Conservation (phyloP, 1,140 invertebrate species). For the Diorhabda elongata region DNA sequence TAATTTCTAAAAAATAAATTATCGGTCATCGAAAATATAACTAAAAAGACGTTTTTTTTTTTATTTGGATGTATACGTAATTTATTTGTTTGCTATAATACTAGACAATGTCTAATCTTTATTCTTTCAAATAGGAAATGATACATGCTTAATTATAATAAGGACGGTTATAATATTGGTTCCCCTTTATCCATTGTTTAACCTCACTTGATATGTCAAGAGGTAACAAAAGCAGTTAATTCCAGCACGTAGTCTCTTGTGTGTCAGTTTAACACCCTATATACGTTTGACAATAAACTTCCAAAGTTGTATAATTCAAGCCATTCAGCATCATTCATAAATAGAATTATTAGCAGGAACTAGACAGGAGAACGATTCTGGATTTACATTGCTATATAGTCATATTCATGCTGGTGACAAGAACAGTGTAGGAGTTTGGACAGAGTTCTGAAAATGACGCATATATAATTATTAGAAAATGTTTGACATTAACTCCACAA, state of each 20-base stretch:
- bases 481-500: too few species aligned
- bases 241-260: neutral
- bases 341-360: conserved; percentile 2
- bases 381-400: neutral
- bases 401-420: neutral
- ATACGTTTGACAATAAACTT: conserved; percentile 3
- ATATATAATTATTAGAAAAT: too few species aligned
- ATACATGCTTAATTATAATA: neutral
- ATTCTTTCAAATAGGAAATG: neutral
- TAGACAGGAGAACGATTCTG: neutral
- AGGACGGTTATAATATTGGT: neutral
- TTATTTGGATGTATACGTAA: too few species aligned
- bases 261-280: conserved; percentile 2
- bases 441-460: too few species aligned
- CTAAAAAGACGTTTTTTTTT: too few species aligned
- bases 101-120: too few species aligned
- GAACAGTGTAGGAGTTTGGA: neutral
- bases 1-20: too few species aligned
- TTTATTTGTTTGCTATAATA: too few species aligned
- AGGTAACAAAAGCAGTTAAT: neutral
- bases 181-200: neutral
- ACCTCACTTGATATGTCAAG: neutral
- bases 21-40: too few species aligned
- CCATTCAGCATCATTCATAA: neutral
- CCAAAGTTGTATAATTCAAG: conserved; percentile 2